Percentiles rank a stretch among this genome's conserved stretches.
phyloP scores from a whole-genome alignment of 2,888 invertebrate species.

The Candidula unifasciata region DNA sequence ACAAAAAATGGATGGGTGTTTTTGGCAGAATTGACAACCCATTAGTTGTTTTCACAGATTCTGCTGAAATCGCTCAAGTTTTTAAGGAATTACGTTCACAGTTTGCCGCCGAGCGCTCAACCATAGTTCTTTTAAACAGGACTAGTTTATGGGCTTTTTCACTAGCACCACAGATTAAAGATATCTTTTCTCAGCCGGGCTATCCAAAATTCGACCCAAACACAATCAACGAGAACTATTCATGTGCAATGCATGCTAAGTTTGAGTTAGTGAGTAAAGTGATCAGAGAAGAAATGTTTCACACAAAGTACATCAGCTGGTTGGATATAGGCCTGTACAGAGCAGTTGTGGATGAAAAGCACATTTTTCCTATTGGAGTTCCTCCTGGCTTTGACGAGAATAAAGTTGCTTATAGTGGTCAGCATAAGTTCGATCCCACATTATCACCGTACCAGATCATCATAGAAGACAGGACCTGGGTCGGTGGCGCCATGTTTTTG shows the following conservation, averaged over 20 bases:
- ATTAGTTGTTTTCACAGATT: conserved; percentile 66
- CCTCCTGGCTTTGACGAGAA: conserved; percentile 59
- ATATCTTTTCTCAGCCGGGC: conserved; percentile 62
- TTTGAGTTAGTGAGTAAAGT: conserved; percentile 69
- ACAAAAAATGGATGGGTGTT: conserved; percentile 67
- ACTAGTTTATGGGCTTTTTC: conserved; percentile 65
- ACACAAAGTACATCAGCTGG: conserved; percentile 70
- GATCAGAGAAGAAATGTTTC: conserved; percentile 60
- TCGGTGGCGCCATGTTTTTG: conserved; percentile 70
- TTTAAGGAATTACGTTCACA: conserved; percentile 58
- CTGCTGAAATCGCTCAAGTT: conserved; percentile 55
- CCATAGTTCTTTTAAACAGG: conserved; percentile 57
- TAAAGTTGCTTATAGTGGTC: conserved; percentile 60
- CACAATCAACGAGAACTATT: conserved; percentile 69
- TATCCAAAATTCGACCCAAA: conserved; percentile 71
- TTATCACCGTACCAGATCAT: conserved; percentile 60
- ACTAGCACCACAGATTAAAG: conserved; percentile 58
- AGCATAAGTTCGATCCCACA: conserved; percentile 48
- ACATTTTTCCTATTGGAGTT: conserved; percentile 55
- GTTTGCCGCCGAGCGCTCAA: conserved; percentile 58
- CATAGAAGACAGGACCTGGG: conserved; percentile 63
- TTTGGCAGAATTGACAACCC: conserved; percentile 67
- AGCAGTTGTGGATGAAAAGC: conserved; percentile 55
- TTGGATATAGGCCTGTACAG: conserved; percentile 73
- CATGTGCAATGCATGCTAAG: conserved; percentile 74